Evolutionary conservation across 1,140 invertebrate genomes (phyloP).

Genomic region (Ceratina calcarata): DNA sequence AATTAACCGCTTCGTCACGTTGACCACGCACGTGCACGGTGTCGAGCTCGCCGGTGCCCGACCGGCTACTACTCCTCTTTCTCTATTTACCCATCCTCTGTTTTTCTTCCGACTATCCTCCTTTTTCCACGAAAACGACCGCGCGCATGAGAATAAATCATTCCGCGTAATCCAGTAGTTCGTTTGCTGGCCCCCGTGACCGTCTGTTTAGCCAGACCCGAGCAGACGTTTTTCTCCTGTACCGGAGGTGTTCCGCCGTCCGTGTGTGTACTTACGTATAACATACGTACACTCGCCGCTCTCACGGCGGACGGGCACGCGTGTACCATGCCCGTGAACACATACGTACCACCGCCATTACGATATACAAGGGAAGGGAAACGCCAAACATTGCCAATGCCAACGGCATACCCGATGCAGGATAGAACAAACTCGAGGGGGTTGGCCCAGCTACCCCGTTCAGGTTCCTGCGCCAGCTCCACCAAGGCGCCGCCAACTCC

Average conservation of each 20-base stretch:
- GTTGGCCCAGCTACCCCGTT: constrained; percentile 86
- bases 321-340: neutral
- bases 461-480: constrained; percentile 59
- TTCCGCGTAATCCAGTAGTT: constrained; percentile 45
- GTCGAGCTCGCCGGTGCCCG: neutral
- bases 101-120: neutral
- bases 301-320: neutral
- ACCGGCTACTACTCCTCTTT: neutral
- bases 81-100: too few relatives aligned
- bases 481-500: constrained; percentile 67
- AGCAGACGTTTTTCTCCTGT: constrained; percentile 20
- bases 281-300: neutral
- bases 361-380: constrained; percentile 92
- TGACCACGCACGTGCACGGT: neutral
- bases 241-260: neutral
- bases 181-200: constrained; percentile 23
- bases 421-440: constrained; percentile 89
- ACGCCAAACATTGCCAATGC: constrained; percentile 93
- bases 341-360: constrained; percentile 88
- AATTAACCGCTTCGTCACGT: constrained; percentile 49
- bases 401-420: constrained; percentile 90
- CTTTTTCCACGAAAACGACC: constrained; percentile 20
- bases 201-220: constrained; percentile 33
- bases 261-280: neutral
- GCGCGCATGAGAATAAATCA: constrained; percentile 30